Percentiles rank a stretch among this genome's conserved stretches.
These are phyloP conservation scores for Latrodectus hesperus DNA, from an alignment of 2,888 invertebrate genomes.

Conservation along the genomic window DNA sequence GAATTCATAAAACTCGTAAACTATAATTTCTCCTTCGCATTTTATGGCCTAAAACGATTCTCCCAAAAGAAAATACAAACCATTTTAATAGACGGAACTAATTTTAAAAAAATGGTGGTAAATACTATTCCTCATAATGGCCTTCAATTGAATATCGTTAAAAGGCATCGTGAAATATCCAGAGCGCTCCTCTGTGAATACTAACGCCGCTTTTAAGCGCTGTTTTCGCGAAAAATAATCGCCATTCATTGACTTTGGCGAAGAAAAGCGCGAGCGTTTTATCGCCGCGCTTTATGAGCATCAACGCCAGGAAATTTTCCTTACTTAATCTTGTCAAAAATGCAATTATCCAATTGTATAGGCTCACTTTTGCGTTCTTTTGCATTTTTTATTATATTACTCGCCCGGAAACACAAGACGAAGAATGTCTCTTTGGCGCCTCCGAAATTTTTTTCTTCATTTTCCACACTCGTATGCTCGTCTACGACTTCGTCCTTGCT, in stretches of 20 bases:
- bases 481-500: too few species aligned
- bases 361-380: slow-evolving; percentile 16
- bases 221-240: neutral
- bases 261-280: slow-evolving; percentile 10
- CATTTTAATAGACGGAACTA: neutral
- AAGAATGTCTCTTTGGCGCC: neutral
- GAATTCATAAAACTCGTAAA: neutral
- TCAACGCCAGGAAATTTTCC: slow-evolving; percentile 36
- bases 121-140: slow-evolving; percentile 7
- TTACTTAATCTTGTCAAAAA: slow-evolving; percentile 51
- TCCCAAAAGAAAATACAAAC: neutral
- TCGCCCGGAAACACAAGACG: slow-evolving; percentile 10
- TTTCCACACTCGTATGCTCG: too few species aligned
- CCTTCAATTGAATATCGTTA: slow-evolving; percentile 20
- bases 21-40: neutral
- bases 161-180: slow-evolving; percentile 34
- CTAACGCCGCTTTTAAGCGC: neutral
- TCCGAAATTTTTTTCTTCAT: too few species aligned
- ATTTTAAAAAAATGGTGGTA: slow-evolving; percentile 9
- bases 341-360: slow-evolving; percentile 54
- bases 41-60: neutral
- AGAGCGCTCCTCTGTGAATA: neutral
- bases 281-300: slow-evolving; percentile 26
- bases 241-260: neutral
- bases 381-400: slow-evolving; percentile 32